Percentiles rank a stretch among this genome's conserved stretches.
Evolutionary conservation across 2,888 invertebrate species (phyloP).

Genomic region (Heliconius erato): DNA sequence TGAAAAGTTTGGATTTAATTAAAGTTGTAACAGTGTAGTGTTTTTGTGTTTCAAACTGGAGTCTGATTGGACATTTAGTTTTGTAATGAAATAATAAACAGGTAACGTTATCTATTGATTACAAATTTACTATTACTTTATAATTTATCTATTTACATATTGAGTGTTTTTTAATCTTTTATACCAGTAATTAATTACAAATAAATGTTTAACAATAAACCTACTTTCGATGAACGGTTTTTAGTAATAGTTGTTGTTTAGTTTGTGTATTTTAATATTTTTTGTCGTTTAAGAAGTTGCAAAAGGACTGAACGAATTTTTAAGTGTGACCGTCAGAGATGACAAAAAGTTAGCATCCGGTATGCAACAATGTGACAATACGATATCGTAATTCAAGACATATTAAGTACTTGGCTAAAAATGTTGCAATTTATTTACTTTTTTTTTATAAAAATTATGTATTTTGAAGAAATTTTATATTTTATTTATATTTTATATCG

Average conservation of each 20-base stretch:
- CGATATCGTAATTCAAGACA: slow-evolving; percentile 25
- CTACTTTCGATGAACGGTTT: slow-evolving; percentile 3
- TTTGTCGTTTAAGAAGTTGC: background rate
- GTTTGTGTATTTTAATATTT: background rate
- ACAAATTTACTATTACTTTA: slow-evolving; percentile 26
- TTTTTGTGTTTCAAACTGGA: slow-evolving; percentile 63
- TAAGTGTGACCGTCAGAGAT: slow-evolving; percentile 14
- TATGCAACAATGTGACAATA: slow-evolving; percentile 36
- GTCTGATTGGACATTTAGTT: slow-evolving; percentile 64
- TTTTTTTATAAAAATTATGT: background rate
- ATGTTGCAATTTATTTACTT: background rate
- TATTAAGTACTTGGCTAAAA: background rate
- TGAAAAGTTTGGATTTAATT: slow-evolving; percentile 47
- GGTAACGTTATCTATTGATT: slow-evolving; percentile 32
- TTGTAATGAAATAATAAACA: slow-evolving; percentile 38
- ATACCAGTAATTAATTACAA: background rate
- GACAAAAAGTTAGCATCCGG: slow-evolving; percentile 41
- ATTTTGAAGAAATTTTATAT: background rate
- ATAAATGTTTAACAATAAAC: slow-evolving; percentile 1
- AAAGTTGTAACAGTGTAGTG: slow-evolving; percentile 49
- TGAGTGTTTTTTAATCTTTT: background rate
- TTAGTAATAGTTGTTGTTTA: background rate
- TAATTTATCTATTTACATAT: slow-evolving; percentile 23
- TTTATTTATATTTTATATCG: background rate
- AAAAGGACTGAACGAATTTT: background rate